Evolutionary conservation across 2,888 invertebrate genomes (phyloP).

Genomic region (Meloe dianella): DNA sequence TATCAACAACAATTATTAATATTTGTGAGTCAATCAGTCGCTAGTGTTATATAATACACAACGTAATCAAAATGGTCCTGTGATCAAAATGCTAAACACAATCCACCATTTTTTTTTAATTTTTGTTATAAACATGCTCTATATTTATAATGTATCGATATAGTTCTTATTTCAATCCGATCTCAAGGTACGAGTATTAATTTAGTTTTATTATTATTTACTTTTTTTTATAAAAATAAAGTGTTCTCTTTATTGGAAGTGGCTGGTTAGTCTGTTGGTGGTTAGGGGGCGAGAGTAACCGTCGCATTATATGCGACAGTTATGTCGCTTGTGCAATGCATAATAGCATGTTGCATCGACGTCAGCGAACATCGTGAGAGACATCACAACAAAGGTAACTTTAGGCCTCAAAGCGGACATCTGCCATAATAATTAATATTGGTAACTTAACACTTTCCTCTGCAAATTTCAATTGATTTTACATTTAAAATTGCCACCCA

Average conservation of each 20-base stretch:
- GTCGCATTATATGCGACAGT: constrained; percentile 24
- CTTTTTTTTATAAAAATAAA: constrained; percentile 53
- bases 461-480: constrained; percentile 1
- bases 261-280: constrained; percentile 57
- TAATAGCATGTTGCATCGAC: constrained; percentile 43
- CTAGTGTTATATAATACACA: constrained; percentile 16
- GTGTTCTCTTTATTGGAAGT: constrained; percentile 53
- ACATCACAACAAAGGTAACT: constrained; percentile 48
- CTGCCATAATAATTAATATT: constrained; percentile 18
- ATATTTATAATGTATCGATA: constrained; percentile 42
- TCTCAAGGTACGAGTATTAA: constrained; percentile 50
- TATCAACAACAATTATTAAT: constrained; percentile 28
- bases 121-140: constrained; percentile 36
- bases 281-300: constrained; percentile 42
- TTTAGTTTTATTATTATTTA: constrained; percentile 4
- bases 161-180: constrained; percentile 46
- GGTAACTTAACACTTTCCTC: background rate
- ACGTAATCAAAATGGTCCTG: constrained; percentile 27
- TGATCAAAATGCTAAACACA: constrained; percentile 38
- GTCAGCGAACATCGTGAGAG: constrained; percentile 55
- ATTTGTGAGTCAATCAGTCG: constrained; percentile 22
- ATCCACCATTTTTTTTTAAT: constrained; percentile 33
- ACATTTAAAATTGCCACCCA: background rate
- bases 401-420: constrained; percentile 19
- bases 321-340: constrained; percentile 47